Conservation (phyloP, 2,888 invertebrate species). For the Agrilus cyanescens region DNA sequence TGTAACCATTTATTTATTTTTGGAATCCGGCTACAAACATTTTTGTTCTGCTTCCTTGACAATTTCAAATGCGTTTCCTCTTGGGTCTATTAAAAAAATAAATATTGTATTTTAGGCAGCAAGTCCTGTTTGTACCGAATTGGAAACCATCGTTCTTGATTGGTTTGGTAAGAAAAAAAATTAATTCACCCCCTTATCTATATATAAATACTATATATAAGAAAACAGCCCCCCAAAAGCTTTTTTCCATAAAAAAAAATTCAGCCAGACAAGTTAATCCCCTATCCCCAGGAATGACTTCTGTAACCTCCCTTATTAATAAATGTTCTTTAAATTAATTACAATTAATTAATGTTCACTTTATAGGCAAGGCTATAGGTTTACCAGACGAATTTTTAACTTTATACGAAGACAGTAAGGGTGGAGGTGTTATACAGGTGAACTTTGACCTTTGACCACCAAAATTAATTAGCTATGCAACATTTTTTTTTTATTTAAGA, state of each 20-base stretch:
- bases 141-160: constrained; percentile 90
- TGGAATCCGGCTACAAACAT: not conserved
- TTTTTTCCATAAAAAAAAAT: too few species aligned
- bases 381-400: constrained; percentile 81
- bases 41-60: too few species aligned
- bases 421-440: constrained; percentile 92
- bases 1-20: not conserved
- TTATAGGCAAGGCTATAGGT: constrained; percentile 75
- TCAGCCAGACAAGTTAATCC: not conserved
- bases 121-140: constrained; percentile 93
- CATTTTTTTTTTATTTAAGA: constrained; percentile 42
- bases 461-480: not conserved
- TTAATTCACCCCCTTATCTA: too few species aligned
- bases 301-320: constrained; percentile 1
- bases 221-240: too few species aligned
- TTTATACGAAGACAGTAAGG: constrained; percentile 70
- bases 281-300: not conserved
- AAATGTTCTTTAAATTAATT: constrained; percentile 6
- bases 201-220: too few species aligned
- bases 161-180: constrained; percentile 50
- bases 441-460: constrained; percentile 11
- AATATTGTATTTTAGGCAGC: constrained; percentile 58
- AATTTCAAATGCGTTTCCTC: not conserved
- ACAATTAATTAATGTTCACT: not conserved
- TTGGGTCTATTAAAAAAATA: not conserved